Evolutionary conservation across 2,113 vertebrate species (phyloP).

Genomic region (Hippolais icterina): DNA sequence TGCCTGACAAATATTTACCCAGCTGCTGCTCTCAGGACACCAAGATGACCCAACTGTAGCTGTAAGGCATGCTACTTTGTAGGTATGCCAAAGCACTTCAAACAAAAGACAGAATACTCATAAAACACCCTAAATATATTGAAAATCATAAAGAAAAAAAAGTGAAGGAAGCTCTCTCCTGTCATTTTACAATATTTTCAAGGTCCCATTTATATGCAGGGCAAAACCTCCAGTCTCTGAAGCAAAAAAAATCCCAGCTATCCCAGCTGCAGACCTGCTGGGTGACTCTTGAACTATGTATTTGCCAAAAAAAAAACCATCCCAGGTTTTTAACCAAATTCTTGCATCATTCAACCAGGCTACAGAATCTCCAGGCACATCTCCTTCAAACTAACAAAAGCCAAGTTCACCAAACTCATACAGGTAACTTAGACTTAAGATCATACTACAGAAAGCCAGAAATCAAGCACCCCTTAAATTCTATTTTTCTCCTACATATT

Average conservation of each 20-base stretch:
- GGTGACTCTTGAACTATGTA: accelerated
- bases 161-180: not conserved
- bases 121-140: not conserved
- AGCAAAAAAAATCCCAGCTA: not conserved
- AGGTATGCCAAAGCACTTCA: not conserved
- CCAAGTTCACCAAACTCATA: not conserved
- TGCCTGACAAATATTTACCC: not conserved
- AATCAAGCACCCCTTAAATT: not conserved
- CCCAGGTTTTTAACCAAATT: not conserved
- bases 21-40: not conserved
- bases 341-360: not conserved
- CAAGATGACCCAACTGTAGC: not conserved
- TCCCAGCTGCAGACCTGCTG: not conserved
- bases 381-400: not conserved
- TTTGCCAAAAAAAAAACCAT: not conserved
- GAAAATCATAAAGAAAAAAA: not conserved
- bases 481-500: not conserved
- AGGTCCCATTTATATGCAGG: not conserved
- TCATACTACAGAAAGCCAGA: not conserved
- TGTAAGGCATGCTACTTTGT: not conserved
- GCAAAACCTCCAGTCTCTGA: not conserved
- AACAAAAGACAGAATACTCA: not conserved
- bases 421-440: not conserved
- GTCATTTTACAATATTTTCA: not conserved
- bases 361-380: not conserved